phyloP scores from a whole-genome alignment of 2,888 invertebrate genomes.

The Electrophaes corylata region DNA sequence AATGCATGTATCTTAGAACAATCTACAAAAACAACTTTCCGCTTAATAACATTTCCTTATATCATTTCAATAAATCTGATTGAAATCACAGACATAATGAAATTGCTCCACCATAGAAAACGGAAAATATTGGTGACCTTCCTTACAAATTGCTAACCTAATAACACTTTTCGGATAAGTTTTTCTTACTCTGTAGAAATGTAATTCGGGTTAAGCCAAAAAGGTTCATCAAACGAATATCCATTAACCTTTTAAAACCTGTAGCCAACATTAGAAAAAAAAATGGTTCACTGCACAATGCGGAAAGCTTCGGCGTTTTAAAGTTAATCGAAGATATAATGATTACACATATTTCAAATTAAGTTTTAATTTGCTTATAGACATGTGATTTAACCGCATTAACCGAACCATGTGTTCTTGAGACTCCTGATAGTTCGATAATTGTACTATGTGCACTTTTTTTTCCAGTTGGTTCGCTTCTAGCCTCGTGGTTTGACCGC shows the following conservation, averaged over 20 bases:
- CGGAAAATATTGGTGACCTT: constrained; percentile 16
- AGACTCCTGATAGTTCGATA: too few relatives aligned
- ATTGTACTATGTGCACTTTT: too few relatives aligned
- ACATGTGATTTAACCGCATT: too few relatives aligned
- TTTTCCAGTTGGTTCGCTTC: too few relatives aligned
- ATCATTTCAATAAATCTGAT: constrained; percentile 22
- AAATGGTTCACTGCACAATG: constrained; percentile 3
- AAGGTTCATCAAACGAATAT: constrained; percentile 16
- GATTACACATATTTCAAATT: neutral
- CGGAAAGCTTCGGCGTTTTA: neutral
- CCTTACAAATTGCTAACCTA: constrained; percentile 9
- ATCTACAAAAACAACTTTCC: constrained; percentile 23
- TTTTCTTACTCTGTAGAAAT: neutral
- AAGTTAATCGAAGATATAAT: neutral
- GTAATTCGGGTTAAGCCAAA: neutral
- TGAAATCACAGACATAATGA: constrained; percentile 16
- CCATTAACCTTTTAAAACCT: neutral
- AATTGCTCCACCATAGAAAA: constrained; percentile 23
- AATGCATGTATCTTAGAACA: too few relatives aligned
- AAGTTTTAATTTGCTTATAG: too few relatives aligned
- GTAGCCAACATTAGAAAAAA: constrained; percentile 1
- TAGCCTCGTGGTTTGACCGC: too few relatives aligned
- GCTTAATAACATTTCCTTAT: constrained; percentile 3
- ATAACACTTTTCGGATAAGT: constrained; percentile 11
- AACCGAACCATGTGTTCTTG: too few relatives aligned